Percentiles rank a stretch among this genome's conserved stretches.
Conservation (phyloP, 2,888 invertebrate genomes). For the Scelioninae gen. 1 region DNA sequence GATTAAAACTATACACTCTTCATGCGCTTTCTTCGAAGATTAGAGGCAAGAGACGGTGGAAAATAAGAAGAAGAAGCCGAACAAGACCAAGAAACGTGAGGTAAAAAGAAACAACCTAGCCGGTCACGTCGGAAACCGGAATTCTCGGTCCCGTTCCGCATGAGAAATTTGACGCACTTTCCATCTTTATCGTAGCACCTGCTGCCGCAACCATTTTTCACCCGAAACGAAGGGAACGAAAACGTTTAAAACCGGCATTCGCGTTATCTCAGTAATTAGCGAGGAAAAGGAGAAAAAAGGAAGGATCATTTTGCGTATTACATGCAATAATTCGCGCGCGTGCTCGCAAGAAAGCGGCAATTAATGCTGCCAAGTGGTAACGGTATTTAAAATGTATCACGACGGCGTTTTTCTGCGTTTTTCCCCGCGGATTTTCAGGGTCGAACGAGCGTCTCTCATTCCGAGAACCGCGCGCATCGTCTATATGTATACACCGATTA, state of each 20-base stretch:
- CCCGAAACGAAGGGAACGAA: no score
- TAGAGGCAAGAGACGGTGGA: constrained; percentile 26
- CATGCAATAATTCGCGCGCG: constrained; percentile 10
- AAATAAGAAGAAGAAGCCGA: background rate
- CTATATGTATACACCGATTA: constrained; percentile 43
- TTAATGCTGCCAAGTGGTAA: constrained; percentile 29
- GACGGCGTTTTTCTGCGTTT: constrained; percentile 28
- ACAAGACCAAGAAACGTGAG: background rate
- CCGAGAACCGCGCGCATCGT: constrained; percentile 1
- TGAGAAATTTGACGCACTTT: constrained; percentile 61
- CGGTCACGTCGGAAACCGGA: constrained; percentile 63
- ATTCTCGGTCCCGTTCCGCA: constrained; percentile 66
- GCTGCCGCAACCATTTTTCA: constrained; percentile 52
- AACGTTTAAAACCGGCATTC: background rate
- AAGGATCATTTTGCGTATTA: constrained; percentile 17
- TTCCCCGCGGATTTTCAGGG: constrained; percentile 41
- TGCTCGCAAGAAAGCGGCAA: constrained; percentile 31
- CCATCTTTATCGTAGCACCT: constrained; percentile 62
- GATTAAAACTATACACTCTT: no score
- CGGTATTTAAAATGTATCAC: constrained; percentile 36
- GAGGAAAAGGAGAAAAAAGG: constrained; percentile 10
- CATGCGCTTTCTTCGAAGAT: no score
- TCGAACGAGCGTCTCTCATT: constrained; percentile 22
- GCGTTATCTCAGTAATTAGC: constrained; percentile 47
- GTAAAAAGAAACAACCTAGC: constrained; percentile 19